Conservation (phyloP, 2,888 invertebrate species). For the Mactromeris polynyma region DNA sequence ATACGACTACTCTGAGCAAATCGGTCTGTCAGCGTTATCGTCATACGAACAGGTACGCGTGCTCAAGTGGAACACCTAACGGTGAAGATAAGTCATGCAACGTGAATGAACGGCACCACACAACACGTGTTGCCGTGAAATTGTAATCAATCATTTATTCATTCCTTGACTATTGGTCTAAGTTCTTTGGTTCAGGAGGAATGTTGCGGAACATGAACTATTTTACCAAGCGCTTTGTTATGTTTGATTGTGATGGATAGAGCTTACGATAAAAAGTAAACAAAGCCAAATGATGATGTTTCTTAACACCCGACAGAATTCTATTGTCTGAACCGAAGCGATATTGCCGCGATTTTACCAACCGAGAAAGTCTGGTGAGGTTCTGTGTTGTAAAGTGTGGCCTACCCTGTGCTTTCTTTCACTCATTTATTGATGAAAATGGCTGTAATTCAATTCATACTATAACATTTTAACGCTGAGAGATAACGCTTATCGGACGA, state of each 20-base stretch:
- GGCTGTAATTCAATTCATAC: too few species aligned
- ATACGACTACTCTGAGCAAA: slow-evolving; percentile 21
- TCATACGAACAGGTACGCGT: slow-evolving; percentile 24
- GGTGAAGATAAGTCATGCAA: slow-evolving; percentile 32
- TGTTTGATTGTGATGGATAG: not conserved
- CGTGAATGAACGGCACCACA: slow-evolving; percentile 17
- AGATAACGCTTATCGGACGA: too few species aligned
- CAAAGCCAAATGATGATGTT: not conserved
- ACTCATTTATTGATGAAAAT: too few species aligned
- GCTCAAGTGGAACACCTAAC: slow-evolving; percentile 32
- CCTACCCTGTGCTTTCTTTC: too few species aligned
- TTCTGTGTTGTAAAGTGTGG: too few species aligned
- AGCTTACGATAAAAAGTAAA: not conserved
- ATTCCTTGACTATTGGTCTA: not conserved
- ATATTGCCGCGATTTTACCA: too few species aligned
- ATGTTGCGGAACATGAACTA: slow-evolving; percentile 7
- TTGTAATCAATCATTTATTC: slow-evolving; percentile 28
- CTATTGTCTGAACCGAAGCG: not conserved
- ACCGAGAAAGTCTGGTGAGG: too few species aligned
- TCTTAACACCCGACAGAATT: not conserved
- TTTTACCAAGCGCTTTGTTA: not conserved
- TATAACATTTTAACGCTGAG: too few species aligned
- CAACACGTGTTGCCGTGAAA: slow-evolving; percentile 24
- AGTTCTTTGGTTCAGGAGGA: not conserved
- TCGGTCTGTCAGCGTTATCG: slow-evolving; percentile 7